Conservation (phyloP, 2,113 vertebrate species). For the Pungitius pungitius region DNA sequence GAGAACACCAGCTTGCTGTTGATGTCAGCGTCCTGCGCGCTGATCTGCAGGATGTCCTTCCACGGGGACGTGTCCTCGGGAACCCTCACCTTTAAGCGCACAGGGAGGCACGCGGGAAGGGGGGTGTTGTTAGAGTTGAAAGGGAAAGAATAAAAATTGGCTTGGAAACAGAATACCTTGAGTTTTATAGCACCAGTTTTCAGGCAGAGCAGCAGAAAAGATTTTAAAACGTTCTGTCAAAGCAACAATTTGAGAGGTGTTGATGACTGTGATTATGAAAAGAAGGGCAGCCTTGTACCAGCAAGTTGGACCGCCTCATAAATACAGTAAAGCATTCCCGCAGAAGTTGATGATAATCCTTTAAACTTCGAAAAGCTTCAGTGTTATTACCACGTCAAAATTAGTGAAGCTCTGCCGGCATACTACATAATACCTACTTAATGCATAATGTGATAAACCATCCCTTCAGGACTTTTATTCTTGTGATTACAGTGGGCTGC, state of each 20-base stretch:
- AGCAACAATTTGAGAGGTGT: neutral
- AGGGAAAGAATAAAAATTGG: neutral
- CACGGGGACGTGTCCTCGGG: slow-evolving; percentile 89
- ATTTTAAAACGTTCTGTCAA: neutral
- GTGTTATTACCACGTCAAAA: neutral
- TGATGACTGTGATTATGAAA: slow-evolving; percentile 20
- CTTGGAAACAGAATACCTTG: neutral
- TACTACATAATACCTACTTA: too few species aligned
- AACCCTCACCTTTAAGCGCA: slow-evolving; percentile 72
- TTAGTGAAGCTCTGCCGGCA: neutral
- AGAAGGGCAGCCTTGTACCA: neutral
- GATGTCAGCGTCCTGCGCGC: slow-evolving; percentile 86
- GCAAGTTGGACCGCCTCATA: neutral
- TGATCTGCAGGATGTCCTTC: slow-evolving; percentile 87
- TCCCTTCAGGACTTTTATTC: neutral
- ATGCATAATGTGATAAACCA: neutral
- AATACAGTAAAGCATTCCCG: neutral
- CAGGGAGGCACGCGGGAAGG: too few species aligned
- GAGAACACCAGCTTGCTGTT: slow-evolving; percentile 91
- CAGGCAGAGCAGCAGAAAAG: neutral
- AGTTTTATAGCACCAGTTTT: neutral
- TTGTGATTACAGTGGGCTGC: neutral
- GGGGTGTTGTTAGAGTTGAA: neutral
- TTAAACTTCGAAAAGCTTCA: neutral
- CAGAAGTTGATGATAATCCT: neutral